Conservation (phyloP, 2,888 invertebrate genomes). For the Pristionchus arcanus region DNA sequence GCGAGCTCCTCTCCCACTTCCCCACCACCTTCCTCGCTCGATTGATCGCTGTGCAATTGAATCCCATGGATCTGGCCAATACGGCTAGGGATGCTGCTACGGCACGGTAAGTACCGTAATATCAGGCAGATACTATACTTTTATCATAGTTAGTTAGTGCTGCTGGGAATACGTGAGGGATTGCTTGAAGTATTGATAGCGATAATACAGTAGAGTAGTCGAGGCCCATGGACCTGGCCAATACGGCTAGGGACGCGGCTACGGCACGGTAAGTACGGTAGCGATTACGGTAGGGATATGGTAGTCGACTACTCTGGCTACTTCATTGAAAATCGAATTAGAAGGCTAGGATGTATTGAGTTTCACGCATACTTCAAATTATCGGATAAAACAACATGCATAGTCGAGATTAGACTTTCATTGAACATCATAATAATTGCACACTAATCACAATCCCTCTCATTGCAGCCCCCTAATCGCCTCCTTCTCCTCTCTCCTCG, state of each 20-base stretch:
- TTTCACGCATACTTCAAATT: neutral
- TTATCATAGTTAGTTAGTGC: no score
- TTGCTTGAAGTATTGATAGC: no score
- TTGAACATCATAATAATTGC: no score
- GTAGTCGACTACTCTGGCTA: no score
- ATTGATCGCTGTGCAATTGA: neutral
- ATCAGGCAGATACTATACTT: no score
- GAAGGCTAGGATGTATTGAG: no score
- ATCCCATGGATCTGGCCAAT: neutral
- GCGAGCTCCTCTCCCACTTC: constrained; percentile 4
- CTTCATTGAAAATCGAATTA: no score
- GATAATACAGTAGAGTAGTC: no score
- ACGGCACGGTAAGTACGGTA: neutral
- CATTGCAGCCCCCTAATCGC: neutral
- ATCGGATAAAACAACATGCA: neutral
- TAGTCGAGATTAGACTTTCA: no score
- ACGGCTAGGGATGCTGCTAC: neutral
- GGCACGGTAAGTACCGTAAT: neutral
- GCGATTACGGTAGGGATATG: no score
- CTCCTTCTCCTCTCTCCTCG: neutral
- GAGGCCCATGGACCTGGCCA: neutral
- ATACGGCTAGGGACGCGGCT: neutral
- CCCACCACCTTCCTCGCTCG: constrained; percentile 12
- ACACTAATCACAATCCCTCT: neutral
- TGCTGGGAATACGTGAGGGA: no score